Evolutionary conservation across 2,888 invertebrate genomes (phyloP), one percentile per base, ranked within the genome.

Genomic region (Cheilosia urbana): DNA sequence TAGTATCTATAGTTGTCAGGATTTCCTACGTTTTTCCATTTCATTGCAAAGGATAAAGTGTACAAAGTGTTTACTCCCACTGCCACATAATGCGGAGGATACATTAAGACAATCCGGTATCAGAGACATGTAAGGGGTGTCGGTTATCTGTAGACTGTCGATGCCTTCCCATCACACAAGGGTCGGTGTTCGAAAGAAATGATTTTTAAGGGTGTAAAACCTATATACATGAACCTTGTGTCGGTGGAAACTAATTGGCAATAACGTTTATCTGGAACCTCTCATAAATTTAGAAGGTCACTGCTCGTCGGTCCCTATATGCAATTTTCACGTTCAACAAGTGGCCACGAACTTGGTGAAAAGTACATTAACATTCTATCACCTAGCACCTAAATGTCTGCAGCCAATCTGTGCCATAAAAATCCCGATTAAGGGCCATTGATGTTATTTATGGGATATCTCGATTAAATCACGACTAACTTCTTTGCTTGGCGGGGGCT

Each of bases 381-480:
- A 58, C 34, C 45, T 3, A 47, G 17, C 17, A 13, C n/a, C 6
- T 2, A 11, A 60, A 37, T 71, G 58, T 60, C 79, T 62, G 60
- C 55, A 62, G 66, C 34, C 40, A 72, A 37, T 62, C 27, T 58
- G 45, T 11, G 3, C 51, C 49, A 51, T 51, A 27, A 69, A 69
- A 27, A 11, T n/a, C 13, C 37, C 30, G 69, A 69, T 82, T 58
- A 71, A 71, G 47, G 51, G 45, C 42, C 58, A 53, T 17, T 47
- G 65, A 65, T 47, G 65, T 58, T 76, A 76, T 82, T 76, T 65
- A 71, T 82, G 53, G 55, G n/a, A 6, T 45, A 65, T 76, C 42
- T 71, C 37, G 63, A 71, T 53, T 60, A 71, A 68, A 62, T 71
- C 60, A 40, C 19, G 58, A 58, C 42, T 1, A 81, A 72, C 82